phyloP scores from a whole-genome alignment of 2,113 vertebrate genomes.

The Campylomormyrus tamandua region DNA sequence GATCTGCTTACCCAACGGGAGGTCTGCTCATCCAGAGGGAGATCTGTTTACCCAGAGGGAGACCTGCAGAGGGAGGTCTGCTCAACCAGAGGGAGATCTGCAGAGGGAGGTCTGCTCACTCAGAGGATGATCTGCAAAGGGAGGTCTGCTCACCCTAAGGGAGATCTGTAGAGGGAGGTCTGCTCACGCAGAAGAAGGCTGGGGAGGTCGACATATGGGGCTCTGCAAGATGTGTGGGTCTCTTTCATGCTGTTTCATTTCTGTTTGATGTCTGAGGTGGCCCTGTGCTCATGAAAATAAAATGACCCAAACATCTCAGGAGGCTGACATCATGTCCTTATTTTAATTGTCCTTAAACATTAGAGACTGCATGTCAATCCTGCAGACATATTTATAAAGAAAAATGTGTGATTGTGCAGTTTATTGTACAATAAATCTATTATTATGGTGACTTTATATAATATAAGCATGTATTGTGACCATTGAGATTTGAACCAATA shows the following conservation, averaged over 20 bases:
- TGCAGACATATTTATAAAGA: neutral
- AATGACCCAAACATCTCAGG: neutral
- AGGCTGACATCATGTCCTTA: neutral
- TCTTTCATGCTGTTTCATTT: neutral
- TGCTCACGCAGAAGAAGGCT: neutral
- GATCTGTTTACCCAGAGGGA: too few relatives aligned
- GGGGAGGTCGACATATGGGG: neutral
- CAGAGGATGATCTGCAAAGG: too few relatives aligned
- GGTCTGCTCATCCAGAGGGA: neutral
- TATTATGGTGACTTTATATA: too few relatives aligned
- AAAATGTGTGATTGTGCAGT: neutral
- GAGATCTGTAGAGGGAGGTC: neutral
- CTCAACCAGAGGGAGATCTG: too few relatives aligned
- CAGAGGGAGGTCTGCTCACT: too few relatives aligned
- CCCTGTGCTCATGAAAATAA: neutral
- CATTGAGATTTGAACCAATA: neutral
- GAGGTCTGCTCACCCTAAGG: too few relatives aligned
- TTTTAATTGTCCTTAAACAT: neutral
- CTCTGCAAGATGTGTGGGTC: neutral
- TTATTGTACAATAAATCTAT: too few relatives aligned
- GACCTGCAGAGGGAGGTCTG: too few relatives aligned
- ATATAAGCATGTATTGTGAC: neutral
- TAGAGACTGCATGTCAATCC: neutral
- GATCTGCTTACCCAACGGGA: too few relatives aligned
- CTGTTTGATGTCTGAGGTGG: neutral